Percentiles rank a stretch among this genome's conserved stretches.
Conservation (phyloP, 2,797 vertebrate genomes). For the Anguilla anguilla region DNA sequence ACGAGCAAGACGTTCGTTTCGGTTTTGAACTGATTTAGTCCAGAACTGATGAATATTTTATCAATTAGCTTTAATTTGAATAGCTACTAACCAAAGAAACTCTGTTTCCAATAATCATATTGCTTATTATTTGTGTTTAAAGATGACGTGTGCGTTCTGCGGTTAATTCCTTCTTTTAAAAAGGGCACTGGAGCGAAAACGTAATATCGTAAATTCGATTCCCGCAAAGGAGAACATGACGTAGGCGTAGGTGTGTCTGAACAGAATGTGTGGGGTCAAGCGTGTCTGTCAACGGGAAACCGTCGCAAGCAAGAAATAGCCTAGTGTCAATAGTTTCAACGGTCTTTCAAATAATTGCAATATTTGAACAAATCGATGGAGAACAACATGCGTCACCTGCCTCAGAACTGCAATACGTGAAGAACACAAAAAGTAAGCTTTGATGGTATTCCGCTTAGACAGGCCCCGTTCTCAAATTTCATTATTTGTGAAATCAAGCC, state of each 20-base stretch:
- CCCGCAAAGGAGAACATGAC: neutral
- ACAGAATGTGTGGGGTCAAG: neutral
- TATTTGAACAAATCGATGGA: neutral
- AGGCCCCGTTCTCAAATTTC: neutral
- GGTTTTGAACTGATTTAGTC: neutral
- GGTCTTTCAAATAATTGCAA: neutral
- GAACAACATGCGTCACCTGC: neutral
- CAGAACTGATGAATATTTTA: too few relatives aligned
- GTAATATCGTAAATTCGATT: neutral
- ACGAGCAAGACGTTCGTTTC: neutral
- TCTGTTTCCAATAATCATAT: neutral
- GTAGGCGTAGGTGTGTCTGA: neutral
- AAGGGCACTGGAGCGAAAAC: neutral
- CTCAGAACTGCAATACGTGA: neutral
- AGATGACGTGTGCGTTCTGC: neutral
- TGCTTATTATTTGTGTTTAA: neutral
- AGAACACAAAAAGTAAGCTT: neutral
- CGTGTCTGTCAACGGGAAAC: neutral
- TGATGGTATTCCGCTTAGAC: neutral
- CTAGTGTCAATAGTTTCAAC: neutral
- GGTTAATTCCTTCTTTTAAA: neutral
- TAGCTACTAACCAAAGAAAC: neutral
- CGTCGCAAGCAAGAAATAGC: neutral
- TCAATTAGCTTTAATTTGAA: neutral
- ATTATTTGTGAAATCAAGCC: neutral